A percentile compares a stretch with the other conserved stretches of the same genome.
These are phyloP conservation scores for Megalopta genalis DNA, from an alignment of 1,140 invertebrate species.

Conservation along the genomic window DNA sequence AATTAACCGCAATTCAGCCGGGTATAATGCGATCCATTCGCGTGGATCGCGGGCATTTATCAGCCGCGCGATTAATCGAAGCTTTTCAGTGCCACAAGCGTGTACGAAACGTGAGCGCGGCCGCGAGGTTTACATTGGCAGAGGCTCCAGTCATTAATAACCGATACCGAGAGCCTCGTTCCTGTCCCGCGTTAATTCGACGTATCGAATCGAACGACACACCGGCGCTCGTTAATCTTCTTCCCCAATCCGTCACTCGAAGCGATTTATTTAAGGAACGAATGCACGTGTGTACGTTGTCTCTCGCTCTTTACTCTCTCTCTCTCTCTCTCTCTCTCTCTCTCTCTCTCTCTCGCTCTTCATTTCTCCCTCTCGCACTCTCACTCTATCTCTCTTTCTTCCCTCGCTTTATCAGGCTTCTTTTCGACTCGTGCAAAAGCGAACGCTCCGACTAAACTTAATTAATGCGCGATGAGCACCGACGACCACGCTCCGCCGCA, in stretches of 20 bases:
- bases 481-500: slow-evolving; percentile 11
- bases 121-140: slow-evolving; percentile 56
- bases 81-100: slow-evolving; percentile 42
- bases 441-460: slow-evolving; percentile 31
- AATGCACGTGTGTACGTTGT: background rate
- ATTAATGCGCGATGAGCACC: slow-evolving; percentile 47
- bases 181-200: slow-evolving; percentile 68
- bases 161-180: slow-evolving; percentile 63
- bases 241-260: slow-evolving; percentile 65
- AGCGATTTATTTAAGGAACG: slow-evolving; percentile 64
- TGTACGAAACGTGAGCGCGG: slow-evolving; percentile 35
- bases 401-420: slow-evolving; percentile 44
- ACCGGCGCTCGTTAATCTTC: slow-evolving; percentile 72
- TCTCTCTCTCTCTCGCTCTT: slow-evolving; percentile 41
- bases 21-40: slow-evolving; percentile 22
- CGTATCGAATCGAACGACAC: slow-evolving; percentile 75
- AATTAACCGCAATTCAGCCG: slow-evolving; percentile 56
- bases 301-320: slow-evolving; percentile 35
- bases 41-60: slow-evolving; percentile 40
- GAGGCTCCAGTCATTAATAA: slow-evolving; percentile 66
- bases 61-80: slow-evolving; percentile 39
- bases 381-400: slow-evolving; percentile 34
- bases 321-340: slow-evolving; percentile 33
- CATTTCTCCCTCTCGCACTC: slow-evolving; percentile 10
- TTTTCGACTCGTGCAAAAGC: slow-evolving; percentile 47